Conservation (phyloP, 2,797 vertebrate species). For the Thalassophryne amazonica region DNA sequence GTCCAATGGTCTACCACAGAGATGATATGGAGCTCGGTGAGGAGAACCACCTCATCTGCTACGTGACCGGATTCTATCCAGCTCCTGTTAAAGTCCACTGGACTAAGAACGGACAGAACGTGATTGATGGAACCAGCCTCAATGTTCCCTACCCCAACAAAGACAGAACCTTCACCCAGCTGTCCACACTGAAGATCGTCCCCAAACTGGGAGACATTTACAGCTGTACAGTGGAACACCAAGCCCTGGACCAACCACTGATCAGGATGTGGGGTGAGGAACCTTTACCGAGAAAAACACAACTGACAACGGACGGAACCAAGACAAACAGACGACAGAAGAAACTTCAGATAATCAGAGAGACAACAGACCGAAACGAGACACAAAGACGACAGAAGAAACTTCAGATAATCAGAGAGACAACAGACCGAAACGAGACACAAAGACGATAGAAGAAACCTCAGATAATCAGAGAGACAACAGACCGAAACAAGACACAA, state of each 20-base stretch:
- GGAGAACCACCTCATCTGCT: conserved; percentile 16
- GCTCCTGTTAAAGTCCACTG: conserved; percentile 25
- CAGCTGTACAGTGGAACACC: background rate
- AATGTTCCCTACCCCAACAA: conserved; percentile 2
- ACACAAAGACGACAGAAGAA: too few species aligned
- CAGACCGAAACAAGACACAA: too few species aligned
- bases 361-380: too few species aligned
- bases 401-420: too few species aligned
- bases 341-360: too few species aligned
- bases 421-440: too few species aligned
- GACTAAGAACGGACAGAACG: conserved; percentile 3
- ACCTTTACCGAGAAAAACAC: too few species aligned
- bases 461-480: too few species aligned
- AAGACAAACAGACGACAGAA: too few species aligned
- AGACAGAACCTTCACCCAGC: conserved; percentile 18
- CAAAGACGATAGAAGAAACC: too few species aligned
- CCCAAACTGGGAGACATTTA: background rate
- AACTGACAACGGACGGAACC: too few species aligned
- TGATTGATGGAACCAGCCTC: background rate
- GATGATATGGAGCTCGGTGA: background rate
- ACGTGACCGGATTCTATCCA: conserved; percentile 18
- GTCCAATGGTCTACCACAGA: conserved; percentile 6
- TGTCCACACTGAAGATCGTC: conserved; percentile 4
- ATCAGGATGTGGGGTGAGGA: conserved; percentile 1
- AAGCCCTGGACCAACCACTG: background rate